Conservation (phyloP, 2,797 vertebrate species). For the Malacoctenus gilli region DNA sequence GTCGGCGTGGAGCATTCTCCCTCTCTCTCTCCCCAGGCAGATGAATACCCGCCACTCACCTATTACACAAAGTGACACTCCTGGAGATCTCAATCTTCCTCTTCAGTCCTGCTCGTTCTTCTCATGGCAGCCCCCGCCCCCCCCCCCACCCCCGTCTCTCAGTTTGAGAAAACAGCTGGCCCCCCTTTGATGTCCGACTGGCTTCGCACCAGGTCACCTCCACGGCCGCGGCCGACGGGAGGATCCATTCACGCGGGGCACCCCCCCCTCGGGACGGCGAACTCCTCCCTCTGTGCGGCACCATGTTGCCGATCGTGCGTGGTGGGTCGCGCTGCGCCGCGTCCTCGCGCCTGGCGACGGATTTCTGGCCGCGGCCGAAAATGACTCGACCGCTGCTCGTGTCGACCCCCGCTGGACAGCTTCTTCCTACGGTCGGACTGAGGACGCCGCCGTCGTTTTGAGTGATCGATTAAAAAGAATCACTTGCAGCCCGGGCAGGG, state of each 20-base stretch:
- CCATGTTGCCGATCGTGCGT: slow-evolving; percentile 45
- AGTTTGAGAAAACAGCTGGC: slow-evolving; percentile 87
- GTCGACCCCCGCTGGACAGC: no score
- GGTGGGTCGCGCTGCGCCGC: slow-evolving; percentile 27
- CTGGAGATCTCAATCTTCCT: slow-evolving; percentile 80
- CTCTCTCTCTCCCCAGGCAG: slow-evolving; percentile 57
- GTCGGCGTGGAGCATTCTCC: slow-evolving; percentile 87
- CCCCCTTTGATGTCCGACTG: slow-evolving; percentile 89
- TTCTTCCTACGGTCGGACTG: no score
- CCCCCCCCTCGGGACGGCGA: slow-evolving; percentile 37
- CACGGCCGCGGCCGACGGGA: slow-evolving; percentile 80
- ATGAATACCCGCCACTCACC: slow-evolving; percentile 81
- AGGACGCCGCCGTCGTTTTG: no score
- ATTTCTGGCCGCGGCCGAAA: slow-evolving; percentile 4
- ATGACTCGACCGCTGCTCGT: slow-evolving; percentile 29
- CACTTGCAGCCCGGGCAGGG: no score
- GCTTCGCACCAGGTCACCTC: slow-evolving; percentile 85
- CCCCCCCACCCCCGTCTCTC: slow-evolving; percentile 38
- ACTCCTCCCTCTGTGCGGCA: slow-evolving; percentile 70
- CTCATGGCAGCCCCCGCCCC: slow-evolving; percentile 47
- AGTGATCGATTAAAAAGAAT: no score
- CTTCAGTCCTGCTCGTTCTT: slow-evolving; percentile 64
- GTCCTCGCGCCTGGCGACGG: slow-evolving; percentile 36
- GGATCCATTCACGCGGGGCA: slow-evolving; percentile 68
- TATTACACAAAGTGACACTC: slow-evolving; percentile 85